These are phyloP conservation scores for Ophiodon elongatus DNA, from an alignment of 2,113 vertebrate genomes.

Conservation along the genomic window DNA sequence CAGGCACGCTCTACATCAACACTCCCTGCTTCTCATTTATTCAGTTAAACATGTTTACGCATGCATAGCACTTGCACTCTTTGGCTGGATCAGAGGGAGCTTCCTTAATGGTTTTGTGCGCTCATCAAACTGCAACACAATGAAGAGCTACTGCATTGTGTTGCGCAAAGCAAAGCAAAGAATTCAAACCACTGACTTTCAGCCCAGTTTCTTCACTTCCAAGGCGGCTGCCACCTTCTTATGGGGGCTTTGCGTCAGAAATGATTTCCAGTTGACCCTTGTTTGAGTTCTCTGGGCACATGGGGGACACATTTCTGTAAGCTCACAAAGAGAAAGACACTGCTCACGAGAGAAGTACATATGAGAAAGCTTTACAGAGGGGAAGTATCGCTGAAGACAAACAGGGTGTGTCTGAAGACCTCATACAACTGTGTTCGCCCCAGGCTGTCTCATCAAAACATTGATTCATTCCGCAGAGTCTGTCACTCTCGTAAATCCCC, in stretches of 20 bases:
- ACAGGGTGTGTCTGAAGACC: conserved; percentile 46
- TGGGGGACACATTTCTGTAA: conserved; percentile 48
- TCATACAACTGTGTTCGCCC: conserved; percentile 11
- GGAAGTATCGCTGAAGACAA: conserved; percentile 20
- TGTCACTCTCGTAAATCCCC: conserved; percentile 59
- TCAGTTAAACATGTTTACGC: conserved; percentile 39
- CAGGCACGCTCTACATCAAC: conserved; percentile 17
- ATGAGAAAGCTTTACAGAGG: conserved; percentile 14
- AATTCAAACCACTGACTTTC: conserved; percentile 41
- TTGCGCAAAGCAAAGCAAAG: conserved; percentile 1
- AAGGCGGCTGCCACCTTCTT: neutral
- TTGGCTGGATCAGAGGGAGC: neutral
- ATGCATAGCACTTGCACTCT: neutral
- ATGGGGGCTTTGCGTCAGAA: neutral
- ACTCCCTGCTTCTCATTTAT: conserved; percentile 45
- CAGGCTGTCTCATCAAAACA: conserved; percentile 52
- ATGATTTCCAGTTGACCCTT: conserved; percentile 57
- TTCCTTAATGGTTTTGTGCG: conserved; percentile 13
- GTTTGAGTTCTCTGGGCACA: conserved; percentile 39
- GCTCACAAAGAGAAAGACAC: conserved; percentile 18
- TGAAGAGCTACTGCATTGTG: conserved; percentile 23
- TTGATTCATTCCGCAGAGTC: conserved; percentile 51
- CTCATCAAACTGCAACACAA: conserved; percentile 26
- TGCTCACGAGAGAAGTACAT: conserved; percentile 28
- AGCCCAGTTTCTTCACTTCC: conserved; percentile 14